Evolutionary conservation across 2,113 vertebrate genomes (phyloP).

Genomic region (Pollachius pollachius): DNA sequence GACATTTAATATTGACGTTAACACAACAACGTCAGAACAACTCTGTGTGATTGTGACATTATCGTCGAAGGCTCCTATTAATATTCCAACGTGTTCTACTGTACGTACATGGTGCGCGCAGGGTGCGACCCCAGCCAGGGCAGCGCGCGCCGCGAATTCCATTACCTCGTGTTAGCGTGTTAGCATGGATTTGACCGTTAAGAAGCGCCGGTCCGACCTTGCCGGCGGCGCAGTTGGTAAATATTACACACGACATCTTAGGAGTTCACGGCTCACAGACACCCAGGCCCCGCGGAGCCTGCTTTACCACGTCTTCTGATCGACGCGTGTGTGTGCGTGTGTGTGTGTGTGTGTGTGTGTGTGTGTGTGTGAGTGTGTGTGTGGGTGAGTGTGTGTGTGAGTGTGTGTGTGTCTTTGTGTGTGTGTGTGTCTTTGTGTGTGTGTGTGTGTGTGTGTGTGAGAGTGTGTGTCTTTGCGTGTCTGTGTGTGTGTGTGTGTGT

Average conservation of each 20-base stretch:
- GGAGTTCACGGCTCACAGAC: constrained; percentile 19
- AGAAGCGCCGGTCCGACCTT: constrained; percentile 22
- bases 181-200: constrained; percentile 10
- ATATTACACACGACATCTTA: constrained; percentile 33
- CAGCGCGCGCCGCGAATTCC: constrained; percentile 10
- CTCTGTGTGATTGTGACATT: constrained; percentile 40
- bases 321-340: too few relatives aligned
- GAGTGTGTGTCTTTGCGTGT: too few relatives aligned
- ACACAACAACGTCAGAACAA: constrained; percentile 54
- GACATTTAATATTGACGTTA: constrained; percentile 39
- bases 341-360: too few relatives aligned
- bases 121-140: constrained; percentile 4
- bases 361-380: too few relatives aligned
- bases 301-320: too few relatives aligned
- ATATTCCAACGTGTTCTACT: constrained; percentile 36
- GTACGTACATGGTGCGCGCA: constrained; percentile 18
- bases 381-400: too few relatives aligned
- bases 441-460: too few relatives aligned
- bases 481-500: too few relatives aligned
- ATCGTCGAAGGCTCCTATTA: constrained; percentile 45
- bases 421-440: too few relatives aligned
- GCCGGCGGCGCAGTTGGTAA: constrained; percentile 16
- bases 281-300: too few relatives aligned
- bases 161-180: constrained; percentile 5
- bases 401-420: too few relatives aligned